Conservation (phyloP, 1,140 invertebrate genomes). For the Drosophila varians region DNA sequence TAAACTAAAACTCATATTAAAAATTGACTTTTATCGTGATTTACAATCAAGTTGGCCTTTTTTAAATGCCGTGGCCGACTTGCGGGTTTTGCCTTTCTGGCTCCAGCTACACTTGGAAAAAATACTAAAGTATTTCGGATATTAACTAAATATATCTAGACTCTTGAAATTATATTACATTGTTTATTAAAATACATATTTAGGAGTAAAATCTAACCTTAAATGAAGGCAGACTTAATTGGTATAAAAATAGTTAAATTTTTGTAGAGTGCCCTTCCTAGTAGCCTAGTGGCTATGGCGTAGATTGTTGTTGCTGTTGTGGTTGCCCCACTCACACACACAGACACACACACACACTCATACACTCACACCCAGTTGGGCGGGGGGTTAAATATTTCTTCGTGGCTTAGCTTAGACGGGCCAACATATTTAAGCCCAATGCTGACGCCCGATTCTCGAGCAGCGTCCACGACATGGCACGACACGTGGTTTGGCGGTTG, state of each 20-base stretch:
- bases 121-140: not conserved
- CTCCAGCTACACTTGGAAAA: slow-evolving; percentile 20
- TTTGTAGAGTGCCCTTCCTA: slow-evolving; percentile 2
- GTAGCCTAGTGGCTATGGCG: slow-evolving; percentile 8
- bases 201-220: not conserved
- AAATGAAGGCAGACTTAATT: not conserved
- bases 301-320: slow-evolving; percentile 57
- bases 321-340: slow-evolving; percentile 34
- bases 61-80: slow-evolving; percentile 79
- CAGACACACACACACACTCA: slow-evolving; percentile 30
- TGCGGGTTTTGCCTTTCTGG: slow-evolving; percentile 58
- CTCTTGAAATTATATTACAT: too few relatives aligned
- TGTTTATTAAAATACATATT: not conserved
- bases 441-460: slow-evolving; percentile 49
- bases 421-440: slow-evolving; percentile 71
- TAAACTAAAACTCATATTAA: slow-evolving; percentile 81
- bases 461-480: slow-evolving; percentile 52
- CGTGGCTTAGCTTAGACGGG: slow-evolving; percentile 73
- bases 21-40: slow-evolving; percentile 82
- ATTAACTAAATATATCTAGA: too few relatives aligned
- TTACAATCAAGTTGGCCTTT: slow-evolving; percentile 80
- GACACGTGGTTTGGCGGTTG: slow-evolving; percentile 69
- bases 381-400: slow-evolving; percentile 65
- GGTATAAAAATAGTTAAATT: not conserved
- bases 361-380: too few relatives aligned